phyloP scores from a whole-genome alignment of 1,140 invertebrate species.

The Paramacrobiotus metropolitanus region DNA sequence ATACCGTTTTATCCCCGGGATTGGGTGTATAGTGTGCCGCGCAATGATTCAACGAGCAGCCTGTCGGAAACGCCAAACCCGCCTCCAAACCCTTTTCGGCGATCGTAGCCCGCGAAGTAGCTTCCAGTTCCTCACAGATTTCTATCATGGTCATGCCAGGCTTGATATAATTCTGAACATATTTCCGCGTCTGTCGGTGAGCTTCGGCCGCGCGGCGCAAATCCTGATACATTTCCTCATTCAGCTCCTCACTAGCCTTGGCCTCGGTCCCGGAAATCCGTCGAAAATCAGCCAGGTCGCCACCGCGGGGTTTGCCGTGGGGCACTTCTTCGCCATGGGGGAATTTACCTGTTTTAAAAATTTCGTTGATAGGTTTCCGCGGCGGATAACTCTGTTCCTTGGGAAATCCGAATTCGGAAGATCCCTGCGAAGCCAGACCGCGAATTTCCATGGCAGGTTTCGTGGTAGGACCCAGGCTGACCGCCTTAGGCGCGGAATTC shows the following conservation, averaged over 20 bases:
- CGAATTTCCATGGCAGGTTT: not conserved
- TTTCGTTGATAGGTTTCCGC: slow-evolving; percentile 52
- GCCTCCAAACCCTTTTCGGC: slow-evolving; percentile 83
- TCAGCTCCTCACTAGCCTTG: slow-evolving; percentile 36
- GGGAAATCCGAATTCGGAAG: not conserved
- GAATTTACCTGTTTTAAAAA: slow-evolving; percentile 51
- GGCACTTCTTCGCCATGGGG: slow-evolving; percentile 38
- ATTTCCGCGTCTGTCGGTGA: slow-evolving; percentile 75
- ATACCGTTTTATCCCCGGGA: slow-evolving; percentile 79
- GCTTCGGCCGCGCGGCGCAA: slow-evolving; percentile 84
- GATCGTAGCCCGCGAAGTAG: slow-evolving; percentile 66
- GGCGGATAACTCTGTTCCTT: slow-evolving; percentile 55
- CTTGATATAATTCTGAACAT: slow-evolving; percentile 73
- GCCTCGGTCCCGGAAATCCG: slow-evolving; percentile 54
- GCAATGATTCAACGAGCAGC: slow-evolving; percentile 91
- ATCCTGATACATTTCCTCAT: slow-evolving; percentile 69
- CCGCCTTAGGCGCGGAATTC: not conserved
- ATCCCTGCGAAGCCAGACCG: not conserved
- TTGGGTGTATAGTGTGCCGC: slow-evolving; percentile 99
- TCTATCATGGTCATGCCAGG: slow-evolving; percentile 98
- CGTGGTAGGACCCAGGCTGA: not conserved
- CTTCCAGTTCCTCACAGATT: slow-evolving; percentile 90
- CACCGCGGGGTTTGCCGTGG: slow-evolving; percentile 43
- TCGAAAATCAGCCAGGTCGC: not conserved
- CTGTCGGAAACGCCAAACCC: slow-evolving; percentile 92